Base-by-base conservation (phyloP, 2,888 invertebrate species). In the Mythimna pallens region DNA sequence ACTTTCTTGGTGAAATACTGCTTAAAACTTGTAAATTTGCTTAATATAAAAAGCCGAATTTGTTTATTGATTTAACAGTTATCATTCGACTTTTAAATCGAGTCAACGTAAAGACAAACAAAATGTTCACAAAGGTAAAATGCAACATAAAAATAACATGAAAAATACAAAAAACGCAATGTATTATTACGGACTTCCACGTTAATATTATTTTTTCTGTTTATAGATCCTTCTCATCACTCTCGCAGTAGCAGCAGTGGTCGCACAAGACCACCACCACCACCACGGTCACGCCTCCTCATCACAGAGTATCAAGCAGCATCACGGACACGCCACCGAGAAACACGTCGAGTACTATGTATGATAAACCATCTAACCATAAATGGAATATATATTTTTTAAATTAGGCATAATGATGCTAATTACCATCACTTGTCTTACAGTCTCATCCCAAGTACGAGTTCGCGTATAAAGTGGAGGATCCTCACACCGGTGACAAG, bases 401-500 rank as follows among this genome's bases (percentile, higher is more conserved):
- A 50, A 52, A 52, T 52, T n/a, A 20, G 20, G 1, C 1, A 52
- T 9, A 8, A n/a, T 9, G 50, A 52, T 20, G n/a, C 50, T 52
- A n/a, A 50, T 66, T 55, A 67, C 25, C 22, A 6, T 25, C 4
- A 20, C 9, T 14, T 61, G 5, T 65, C 5, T 59, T 65, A 1
- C 25, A 76, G 76, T 64, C 77, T 65, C 84, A 90, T 64, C 89
- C 91, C 17, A 89, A 89, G 22, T 91, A 91, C 71, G 87, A 87
- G 67, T 95, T 92, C 85, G 93, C 91, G 78, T 96, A 96, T 87
- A 93, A 94, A 78, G 95, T 96, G 34, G 86, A 91, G 83, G 96
- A 96, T 85, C 93, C 92, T 14, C 94, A 95, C 87, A 96, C 95
- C 64, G 93, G 93, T 22, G 96, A 96, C 90, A 84, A 89, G 83